A percentile compares a stretch with the other conserved stretches of the same genome.
phyloP scores from a whole-genome alignment of 1,140 invertebrate species.

The Hyposmocoma kahamanoa region DNA sequence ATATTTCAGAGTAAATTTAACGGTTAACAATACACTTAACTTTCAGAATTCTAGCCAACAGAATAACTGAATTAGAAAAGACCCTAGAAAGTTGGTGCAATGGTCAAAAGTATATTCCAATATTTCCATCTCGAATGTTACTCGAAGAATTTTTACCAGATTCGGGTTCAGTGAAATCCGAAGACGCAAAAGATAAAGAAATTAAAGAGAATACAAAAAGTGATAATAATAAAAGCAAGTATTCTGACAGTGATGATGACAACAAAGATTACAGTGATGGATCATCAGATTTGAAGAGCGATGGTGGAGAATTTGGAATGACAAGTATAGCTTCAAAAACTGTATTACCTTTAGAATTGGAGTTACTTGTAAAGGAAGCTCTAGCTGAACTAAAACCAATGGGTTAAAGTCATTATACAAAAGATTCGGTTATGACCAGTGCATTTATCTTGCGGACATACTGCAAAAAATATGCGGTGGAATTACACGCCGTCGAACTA shows the following conservation, averaged over 20 bases:
- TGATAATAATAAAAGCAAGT: constrained; percentile 24
- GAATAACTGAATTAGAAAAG: constrained; percentile 67
- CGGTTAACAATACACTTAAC: not conserved
- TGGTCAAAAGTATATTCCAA: constrained; percentile 58
- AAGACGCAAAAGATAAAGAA: constrained; percentile 45
- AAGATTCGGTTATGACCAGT: too few species aligned
- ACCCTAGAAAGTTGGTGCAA: constrained; percentile 66
- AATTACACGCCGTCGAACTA: too few species aligned
- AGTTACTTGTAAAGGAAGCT: constrained; percentile 64
- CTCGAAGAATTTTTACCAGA: constrained; percentile 59
- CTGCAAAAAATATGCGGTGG: too few species aligned
- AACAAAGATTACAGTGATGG: constrained; percentile 17
- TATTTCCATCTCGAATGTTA: constrained; percentile 69
- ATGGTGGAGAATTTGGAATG: constrained; percentile 22
- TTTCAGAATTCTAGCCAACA: constrained; percentile 62
- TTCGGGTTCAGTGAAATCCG: constrained; percentile 47
- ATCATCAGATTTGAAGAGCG: constrained; percentile 14
- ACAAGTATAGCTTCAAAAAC: constrained; percentile 35
- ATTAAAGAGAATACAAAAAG: constrained; percentile 20
- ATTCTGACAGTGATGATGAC: constrained; percentile 46
- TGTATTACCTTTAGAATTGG: constrained; percentile 53
- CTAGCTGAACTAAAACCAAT: constrained; percentile 53
- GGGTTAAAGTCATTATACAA: not conserved
- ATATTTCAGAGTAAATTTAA: too few species aligned
- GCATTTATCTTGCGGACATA: too few species aligned